Conservation (phyloP, 2,113 vertebrate species). For the Felis catus region DNA sequence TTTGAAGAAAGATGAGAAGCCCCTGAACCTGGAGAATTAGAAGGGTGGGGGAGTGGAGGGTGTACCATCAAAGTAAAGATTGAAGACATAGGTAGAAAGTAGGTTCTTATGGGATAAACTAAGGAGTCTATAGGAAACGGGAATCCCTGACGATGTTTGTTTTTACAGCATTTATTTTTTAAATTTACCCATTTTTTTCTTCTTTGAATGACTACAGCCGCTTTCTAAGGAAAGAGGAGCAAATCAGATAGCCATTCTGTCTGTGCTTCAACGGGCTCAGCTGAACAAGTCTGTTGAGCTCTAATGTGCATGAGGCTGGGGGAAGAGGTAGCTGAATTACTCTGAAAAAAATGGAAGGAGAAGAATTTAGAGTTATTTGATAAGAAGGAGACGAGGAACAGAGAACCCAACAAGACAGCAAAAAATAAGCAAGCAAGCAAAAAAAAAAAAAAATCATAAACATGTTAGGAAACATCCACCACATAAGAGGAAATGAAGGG, state of each 20-base stretch:
- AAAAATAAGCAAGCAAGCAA: not conserved
- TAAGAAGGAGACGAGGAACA: not conserved
- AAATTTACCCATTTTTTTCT: not conserved
- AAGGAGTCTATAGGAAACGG: not conserved
- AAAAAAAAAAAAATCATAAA: not conserved
- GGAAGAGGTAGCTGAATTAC: not conserved
- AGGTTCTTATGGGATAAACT: not conserved
- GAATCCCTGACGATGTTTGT: not conserved
- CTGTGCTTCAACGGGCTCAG: not conserved
- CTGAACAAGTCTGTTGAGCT: not conserved
- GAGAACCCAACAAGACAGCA: not conserved
- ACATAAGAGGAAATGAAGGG: not conserved
- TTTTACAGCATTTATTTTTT: not conserved
- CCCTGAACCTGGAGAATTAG: not conserved
- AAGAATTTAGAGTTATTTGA: not conserved
- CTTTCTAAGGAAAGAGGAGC: not conserved
- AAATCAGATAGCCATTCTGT: not conserved
- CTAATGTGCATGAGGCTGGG: not conserved
- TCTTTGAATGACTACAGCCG: not conserved
- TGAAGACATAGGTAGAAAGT: not conserved
- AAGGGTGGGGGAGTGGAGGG: not conserved
- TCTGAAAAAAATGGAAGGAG: not conserved
- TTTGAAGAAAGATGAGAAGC: not conserved
- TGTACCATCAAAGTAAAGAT: not conserved
- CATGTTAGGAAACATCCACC: not conserved